phyloP scores from a whole-genome alignment of 2,113 vertebrate genomes.

The Muntiacus reevesi region DNA sequence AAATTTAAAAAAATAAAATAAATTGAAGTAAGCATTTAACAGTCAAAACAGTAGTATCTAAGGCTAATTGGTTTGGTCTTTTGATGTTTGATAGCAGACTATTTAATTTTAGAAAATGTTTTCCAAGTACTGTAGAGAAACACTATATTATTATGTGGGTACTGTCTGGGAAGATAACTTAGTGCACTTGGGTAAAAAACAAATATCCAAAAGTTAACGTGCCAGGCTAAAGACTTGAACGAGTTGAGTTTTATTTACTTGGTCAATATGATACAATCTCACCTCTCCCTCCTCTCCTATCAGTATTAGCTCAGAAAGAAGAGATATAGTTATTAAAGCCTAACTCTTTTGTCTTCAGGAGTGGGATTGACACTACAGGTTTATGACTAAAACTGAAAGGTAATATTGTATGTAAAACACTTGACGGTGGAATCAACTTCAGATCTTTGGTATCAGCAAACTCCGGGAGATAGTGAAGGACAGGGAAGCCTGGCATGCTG shows the following conservation, averaged over 20 bases:
- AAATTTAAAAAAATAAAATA: no score
- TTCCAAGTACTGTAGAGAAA: neutral
- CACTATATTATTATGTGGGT: neutral
- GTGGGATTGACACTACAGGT: neutral
- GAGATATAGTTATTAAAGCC: neutral
- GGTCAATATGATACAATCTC: neutral
- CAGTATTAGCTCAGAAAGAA: neutral
- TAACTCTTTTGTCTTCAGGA: neutral
- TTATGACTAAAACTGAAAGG: neutral
- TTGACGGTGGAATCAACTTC: neutral
- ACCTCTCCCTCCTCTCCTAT: neutral
- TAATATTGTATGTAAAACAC: neutral
- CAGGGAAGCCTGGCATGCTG: neutral
- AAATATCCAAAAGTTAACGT: neutral
- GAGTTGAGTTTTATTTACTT: neutral
- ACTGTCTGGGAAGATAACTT: neutral
- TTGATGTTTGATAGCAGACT: neutral
- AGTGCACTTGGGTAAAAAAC: neutral
- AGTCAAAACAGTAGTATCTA: neutral
- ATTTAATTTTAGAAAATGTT: neutral
- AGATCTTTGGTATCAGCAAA: neutral
- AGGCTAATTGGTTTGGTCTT: neutral
- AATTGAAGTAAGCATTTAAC: neutral
- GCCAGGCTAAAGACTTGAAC: neutral
- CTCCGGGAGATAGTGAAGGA: accelerated